Evolutionary conservation across 2,113 vertebrate genomes (phyloP).

Genomic region (Triplophysa rosa): DNA sequence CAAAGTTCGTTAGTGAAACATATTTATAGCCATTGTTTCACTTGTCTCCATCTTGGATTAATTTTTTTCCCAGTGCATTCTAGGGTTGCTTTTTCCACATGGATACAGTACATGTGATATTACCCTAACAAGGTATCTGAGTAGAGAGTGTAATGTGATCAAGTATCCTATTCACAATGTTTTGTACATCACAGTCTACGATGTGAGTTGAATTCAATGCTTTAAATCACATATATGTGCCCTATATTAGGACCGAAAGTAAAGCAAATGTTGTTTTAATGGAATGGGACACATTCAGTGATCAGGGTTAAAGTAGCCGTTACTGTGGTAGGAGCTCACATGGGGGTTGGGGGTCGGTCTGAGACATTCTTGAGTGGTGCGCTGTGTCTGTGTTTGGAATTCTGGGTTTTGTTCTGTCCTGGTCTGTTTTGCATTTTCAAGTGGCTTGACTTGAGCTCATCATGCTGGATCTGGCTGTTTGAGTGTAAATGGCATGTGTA

Average conservation of each 20-base stretch:
- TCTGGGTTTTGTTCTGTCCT: conserved; percentile 23
- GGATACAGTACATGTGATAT: too few relatives aligned
- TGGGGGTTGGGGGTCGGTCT: conserved; percentile 29
- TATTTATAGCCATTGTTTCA: too few relatives aligned
- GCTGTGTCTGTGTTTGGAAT: conserved; percentile 11
- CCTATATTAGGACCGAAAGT: neutral
- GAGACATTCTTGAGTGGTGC: conserved; percentile 19
- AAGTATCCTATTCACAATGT: too few relatives aligned
- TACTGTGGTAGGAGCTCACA: neutral
- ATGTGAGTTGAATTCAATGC: neutral
- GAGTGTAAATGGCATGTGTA: conserved; percentile 43
- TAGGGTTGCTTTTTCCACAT: too few relatives aligned
- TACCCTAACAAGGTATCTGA: too few relatives aligned
- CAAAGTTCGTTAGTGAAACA: too few relatives aligned
- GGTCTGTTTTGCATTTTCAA: conserved; percentile 52
- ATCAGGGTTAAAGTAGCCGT: conserved; percentile 20
- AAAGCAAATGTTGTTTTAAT: neutral
- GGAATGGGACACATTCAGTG: conserved; percentile 27
- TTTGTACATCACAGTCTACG: too few relatives aligned
- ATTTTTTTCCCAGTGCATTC: too few relatives aligned
- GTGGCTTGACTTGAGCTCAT: conserved; percentile 45
- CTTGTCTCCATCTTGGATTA: too few relatives aligned
- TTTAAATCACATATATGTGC: conserved; percentile 12
- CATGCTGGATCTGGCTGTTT: conserved; percentile 37
- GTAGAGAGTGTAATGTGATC: too few relatives aligned